Evolutionary conservation across 2,888 invertebrate genomes (phyloP), one percentile per base, ranked within the genome.

Genomic region (Cheilosia pagana): DNA sequence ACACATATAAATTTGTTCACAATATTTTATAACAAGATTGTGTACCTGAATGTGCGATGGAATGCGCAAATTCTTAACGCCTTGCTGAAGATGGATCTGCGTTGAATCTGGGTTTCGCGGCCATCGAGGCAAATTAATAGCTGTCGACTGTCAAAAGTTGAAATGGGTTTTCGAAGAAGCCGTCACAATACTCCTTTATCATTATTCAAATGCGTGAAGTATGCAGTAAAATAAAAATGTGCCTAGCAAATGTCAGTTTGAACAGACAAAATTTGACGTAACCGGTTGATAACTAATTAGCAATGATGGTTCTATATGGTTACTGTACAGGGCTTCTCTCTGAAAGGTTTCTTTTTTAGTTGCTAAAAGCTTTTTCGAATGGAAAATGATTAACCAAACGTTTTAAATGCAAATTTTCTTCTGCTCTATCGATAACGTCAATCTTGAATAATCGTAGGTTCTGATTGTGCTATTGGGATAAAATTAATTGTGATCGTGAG

Each of bases 91-190:
- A 21, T 21, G 21, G 3, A 35, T 35, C 35, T 35, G 10, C n/a
- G n/a, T 48, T 21, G 6, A 48, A 39, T 16, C 19, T 41, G 53
- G 14, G n/a, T 43, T n/a, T n/a, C 5, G n/a, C 4, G 5, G n/a
- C 14, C 4, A n/a, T 31, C 35, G 31, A 57, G 12, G 57, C 35
- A 35, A 23, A 59, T 50, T 16, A 39, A 39, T 50, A 19, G 12
- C 28, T 55, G 19, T 28, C n/a, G 7, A 28, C 35, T 48, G 48
- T 16, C 59, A 70, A 50, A 70, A 25, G 59, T 59, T 50, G 23
- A 50, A 16, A 71, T 70, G 25, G 14, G 8, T 2, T 8, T 28
- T 8, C 28, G 8, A 8, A 28, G 28, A 28, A 28, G 28, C 7
- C 6, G 14, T 45, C 21, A 31, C 43, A 12, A 35, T 35, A 31